Conservation (phyloP, 2,113 vertebrate genomes). For the Pelobates fuscus region DNA sequence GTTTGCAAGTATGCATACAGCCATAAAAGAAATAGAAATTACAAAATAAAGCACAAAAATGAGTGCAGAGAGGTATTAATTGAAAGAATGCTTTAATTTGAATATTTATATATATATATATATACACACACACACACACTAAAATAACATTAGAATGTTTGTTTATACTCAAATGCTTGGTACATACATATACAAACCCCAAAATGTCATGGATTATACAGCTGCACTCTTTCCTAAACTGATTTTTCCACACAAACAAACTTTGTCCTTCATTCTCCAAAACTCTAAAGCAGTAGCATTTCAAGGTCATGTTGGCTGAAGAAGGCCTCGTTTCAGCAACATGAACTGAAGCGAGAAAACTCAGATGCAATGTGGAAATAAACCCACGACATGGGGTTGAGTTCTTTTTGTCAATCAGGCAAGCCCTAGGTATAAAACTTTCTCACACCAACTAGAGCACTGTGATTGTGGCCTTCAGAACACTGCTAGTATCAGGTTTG, state of each 20-base stretch:
- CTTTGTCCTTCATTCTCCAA: slow-evolving; percentile 83
- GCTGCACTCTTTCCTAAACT: background rate
- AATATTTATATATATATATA: too few species aligned
- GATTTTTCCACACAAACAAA: slow-evolving; percentile 67
- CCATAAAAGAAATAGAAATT: too few species aligned
- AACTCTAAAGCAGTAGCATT: slow-evolving; percentile 76
- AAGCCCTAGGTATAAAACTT: slow-evolving; percentile 48
- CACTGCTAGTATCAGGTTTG: slow-evolving; percentile 10
- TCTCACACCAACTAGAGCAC: background rate
- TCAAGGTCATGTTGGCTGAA: slow-evolving; percentile 89
- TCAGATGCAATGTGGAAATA: background rate
- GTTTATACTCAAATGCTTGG: too few species aligned
- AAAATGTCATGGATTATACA: background rate
- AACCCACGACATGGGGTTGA: background rate
- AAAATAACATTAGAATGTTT: too few species aligned
- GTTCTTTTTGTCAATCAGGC: background rate
- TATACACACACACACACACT: too few species aligned
- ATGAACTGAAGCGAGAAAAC: slow-evolving; percentile 61
- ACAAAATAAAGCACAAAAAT: too few species aligned
- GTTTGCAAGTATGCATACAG: too few species aligned
- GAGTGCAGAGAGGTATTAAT: too few species aligned
- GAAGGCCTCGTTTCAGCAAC: slow-evolving; percentile 68
- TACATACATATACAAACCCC: too few species aligned
- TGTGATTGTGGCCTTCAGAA: slow-evolving; percentile 6
- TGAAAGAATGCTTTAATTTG: too few species aligned